phyloP scores from a whole-genome alignment of 1,140 invertebrate species.

The Lepidurus couesii region DNA sequence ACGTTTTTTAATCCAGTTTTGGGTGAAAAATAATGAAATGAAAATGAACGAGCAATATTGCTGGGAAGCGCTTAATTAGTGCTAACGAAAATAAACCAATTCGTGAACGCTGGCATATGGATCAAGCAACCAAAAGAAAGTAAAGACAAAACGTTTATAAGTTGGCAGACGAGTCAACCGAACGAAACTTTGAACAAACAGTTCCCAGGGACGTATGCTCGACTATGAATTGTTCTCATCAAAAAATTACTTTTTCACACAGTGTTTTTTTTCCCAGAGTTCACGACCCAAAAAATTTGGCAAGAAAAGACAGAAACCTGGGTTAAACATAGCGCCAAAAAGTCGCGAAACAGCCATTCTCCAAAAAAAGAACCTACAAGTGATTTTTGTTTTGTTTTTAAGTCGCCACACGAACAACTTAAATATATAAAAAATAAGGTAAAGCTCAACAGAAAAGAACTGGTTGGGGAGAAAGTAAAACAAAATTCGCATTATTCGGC shows the following conservation, averaged over 20 bases:
- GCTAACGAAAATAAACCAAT: slow-evolving; percentile 11
- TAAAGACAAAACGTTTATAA: neutral
- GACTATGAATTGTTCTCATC: slow-evolving; percentile 1
- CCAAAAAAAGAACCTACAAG: neutral
- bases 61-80: slow-evolving; percentile 9
- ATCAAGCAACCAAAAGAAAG: neutral
- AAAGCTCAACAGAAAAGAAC: neutral
- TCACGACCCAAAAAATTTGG: slow-evolving; percentile 1
- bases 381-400: neutral
- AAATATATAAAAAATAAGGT: neutral
- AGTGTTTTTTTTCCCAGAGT: neutral
- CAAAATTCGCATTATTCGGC: neutral
- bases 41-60: slow-evolving; percentile 5
- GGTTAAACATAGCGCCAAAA: slow-evolving; percentile 6
- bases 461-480: neutral
- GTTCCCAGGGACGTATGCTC: neutral
- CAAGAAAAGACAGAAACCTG: neutral
- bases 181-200: neutral
- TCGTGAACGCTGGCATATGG: slow-evolving; percentile 1
- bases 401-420: neutral
- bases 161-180: neutral
- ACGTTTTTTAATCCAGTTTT: neutral
- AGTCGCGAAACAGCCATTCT: neutral
- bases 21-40: neutral
- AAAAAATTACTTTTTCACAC: neutral